Evolutionary conservation across 2,113 vertebrate genomes (phyloP).

Genomic region (Pristiophorus japonicus): DNA sequence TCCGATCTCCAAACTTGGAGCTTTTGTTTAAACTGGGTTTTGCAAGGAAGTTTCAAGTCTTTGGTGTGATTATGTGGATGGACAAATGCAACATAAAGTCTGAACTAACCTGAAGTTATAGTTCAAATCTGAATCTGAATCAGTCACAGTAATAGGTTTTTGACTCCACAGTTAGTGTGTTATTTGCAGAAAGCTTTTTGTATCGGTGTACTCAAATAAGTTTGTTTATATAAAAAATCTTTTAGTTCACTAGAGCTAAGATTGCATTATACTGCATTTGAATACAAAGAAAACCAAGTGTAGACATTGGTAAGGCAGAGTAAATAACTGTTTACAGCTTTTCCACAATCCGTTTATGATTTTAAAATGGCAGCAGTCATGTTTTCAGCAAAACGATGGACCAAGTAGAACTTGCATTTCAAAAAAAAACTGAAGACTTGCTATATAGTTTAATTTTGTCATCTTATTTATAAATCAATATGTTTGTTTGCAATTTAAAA

Average conservation of each 20-base stretch:
- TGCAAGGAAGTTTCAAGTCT: neutral
- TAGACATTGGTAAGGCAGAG: neutral
- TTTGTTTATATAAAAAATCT: neutral
- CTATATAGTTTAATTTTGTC: neutral
- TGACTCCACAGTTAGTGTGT: neutral
- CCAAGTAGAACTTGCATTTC: neutral
- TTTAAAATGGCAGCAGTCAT: neutral
- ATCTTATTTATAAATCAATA: neutral
- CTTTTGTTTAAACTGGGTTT: neutral
- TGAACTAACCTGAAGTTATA: neutral
- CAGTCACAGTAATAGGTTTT: neutral
- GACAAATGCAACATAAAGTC: neutral
- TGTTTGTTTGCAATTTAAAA: neutral
- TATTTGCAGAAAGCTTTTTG: neutral
- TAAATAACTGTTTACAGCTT: neutral
- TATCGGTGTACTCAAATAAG: neutral
- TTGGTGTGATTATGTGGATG: neutral
- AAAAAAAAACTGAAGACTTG: neutral
- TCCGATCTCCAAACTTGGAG: neutral
- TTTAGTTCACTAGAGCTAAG: neutral
- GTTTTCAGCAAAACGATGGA: neutral
- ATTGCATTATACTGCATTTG: neutral
- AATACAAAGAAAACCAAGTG: neutral
- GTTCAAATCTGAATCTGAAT: neutral
- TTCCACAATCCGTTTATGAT: neutral